Percentiles rank a stretch among this genome's conserved stretches.
Evolutionary conservation across 2,888 invertebrate genomes (phyloP).

Genomic region (Harpagoxenus sublaevis): DNA sequence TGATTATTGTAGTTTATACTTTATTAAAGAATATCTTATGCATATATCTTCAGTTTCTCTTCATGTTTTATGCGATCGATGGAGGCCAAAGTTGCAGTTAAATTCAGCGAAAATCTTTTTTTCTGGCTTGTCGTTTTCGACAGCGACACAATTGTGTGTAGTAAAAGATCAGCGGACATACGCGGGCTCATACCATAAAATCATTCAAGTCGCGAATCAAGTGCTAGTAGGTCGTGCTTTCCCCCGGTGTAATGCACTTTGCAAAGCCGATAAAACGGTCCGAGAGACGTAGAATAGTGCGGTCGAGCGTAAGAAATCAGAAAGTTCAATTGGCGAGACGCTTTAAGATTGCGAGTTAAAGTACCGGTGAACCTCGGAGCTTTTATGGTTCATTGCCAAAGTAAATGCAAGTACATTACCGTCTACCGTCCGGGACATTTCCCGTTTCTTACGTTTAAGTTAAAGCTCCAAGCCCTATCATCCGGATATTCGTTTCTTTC

Average conservation of each 20-base stretch:
- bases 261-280: neutral
- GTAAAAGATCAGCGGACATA: neutral
- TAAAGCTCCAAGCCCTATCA: neutral
- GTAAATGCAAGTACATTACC: neutral
- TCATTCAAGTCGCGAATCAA: neutral
- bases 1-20: neutral
- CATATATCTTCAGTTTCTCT: neutral
- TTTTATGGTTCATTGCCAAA: neutral
- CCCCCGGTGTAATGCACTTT: neutral
- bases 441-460: neutral
- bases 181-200: neutral
- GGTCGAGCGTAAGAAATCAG: slow-evolving; percentile 8
- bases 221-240: neutral
- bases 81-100: neutral
- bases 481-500: neutral
- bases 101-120: neutral
- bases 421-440: neutral
- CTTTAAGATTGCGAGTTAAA: slow-evolving; percentile 16
- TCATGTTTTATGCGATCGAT: neutral
- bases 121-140: neutral
- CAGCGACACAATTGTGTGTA: neutral
- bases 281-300: neutral
- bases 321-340: neutral
- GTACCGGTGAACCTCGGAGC: neutral
- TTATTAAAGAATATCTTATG: neutral